Evolutionary conservation across 2,113 vertebrate species (phyloP).

Genomic region (Trinectes maculatus): DNA sequence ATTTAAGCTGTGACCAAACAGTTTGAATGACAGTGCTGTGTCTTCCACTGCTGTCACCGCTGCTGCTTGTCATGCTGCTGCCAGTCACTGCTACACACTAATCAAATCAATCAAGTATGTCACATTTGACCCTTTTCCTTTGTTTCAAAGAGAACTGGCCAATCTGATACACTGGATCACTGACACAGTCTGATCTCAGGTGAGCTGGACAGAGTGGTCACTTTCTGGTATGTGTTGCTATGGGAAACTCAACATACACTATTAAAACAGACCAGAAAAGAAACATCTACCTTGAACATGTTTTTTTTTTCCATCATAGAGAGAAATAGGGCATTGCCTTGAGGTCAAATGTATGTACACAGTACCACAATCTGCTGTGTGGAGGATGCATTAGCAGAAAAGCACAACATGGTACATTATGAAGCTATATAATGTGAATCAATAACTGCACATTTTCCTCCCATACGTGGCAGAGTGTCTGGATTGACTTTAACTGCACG

Average conservation of each 20-base stretch:
- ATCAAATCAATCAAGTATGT: too few species aligned
- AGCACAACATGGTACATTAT: constrained; percentile 24
- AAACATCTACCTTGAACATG: neutral
- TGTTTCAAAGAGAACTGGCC: too few species aligned
- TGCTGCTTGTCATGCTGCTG: too few species aligned
- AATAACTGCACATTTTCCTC: constrained; percentile 13
- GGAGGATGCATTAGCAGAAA: constrained; percentile 17
- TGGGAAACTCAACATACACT: neutral
- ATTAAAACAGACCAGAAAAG: neutral
- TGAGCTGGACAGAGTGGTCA: too few species aligned
- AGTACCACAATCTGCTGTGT: neutral
- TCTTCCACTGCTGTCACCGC: neutral
- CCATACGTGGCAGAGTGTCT: neutral
- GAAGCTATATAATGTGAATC: constrained; percentile 44
- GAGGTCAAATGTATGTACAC: constrained; percentile 6
- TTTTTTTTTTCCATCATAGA: neutral
- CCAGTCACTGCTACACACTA: too few species aligned
- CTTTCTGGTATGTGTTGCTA: neutral
- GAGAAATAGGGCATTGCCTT: neutral
- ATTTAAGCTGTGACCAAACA: neutral
- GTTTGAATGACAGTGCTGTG: constrained; percentile 8
- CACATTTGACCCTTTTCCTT: too few species aligned
- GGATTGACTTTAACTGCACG: neutral
- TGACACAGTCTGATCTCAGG: too few species aligned
- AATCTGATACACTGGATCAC: too few species aligned